phyloP scores from a whole-genome alignment of 2,797 vertebrate genomes.

The Paratrypauchen microcephalus region DNA sequence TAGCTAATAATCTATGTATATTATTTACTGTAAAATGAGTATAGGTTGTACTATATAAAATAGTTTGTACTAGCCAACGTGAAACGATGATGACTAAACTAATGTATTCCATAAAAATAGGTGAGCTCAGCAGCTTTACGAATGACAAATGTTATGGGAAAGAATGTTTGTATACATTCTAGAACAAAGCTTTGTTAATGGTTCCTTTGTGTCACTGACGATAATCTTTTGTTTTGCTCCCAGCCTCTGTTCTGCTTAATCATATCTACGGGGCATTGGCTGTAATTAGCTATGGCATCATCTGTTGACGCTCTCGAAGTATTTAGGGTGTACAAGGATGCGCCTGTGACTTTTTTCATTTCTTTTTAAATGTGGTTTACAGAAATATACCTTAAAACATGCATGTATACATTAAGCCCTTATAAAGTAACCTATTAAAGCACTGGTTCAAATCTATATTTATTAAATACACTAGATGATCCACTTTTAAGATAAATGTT shows the following conservation, averaged over 20 bases:
- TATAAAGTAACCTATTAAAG: neutral
- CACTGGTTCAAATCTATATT: neutral
- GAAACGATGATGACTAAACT: too few species aligned
- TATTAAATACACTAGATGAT: neutral
- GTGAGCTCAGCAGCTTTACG: neutral
- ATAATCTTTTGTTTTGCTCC: neutral
- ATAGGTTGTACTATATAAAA: too few species aligned
- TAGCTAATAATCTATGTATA: too few species aligned
- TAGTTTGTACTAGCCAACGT: too few species aligned
- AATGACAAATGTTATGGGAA: neutral
- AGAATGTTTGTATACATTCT: neutral
- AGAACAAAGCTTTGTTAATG: neutral
- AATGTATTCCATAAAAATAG: neutral
- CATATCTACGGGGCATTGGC: neutral
- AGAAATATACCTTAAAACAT: too few species aligned
- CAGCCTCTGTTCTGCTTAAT: neutral
- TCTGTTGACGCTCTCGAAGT: neutral
- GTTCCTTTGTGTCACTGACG: neutral
- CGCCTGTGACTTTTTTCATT: too few species aligned
- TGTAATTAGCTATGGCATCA: neutral
- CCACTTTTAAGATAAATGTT: neutral
- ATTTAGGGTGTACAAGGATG: neutral
- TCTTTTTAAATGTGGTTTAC: too few species aligned
- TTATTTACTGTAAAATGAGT: too few species aligned
- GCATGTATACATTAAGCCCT: too few species aligned